Evolutionary conservation across 2,888 invertebrate species (phyloP).

Genomic region (Diarsia rubi): DNA sequence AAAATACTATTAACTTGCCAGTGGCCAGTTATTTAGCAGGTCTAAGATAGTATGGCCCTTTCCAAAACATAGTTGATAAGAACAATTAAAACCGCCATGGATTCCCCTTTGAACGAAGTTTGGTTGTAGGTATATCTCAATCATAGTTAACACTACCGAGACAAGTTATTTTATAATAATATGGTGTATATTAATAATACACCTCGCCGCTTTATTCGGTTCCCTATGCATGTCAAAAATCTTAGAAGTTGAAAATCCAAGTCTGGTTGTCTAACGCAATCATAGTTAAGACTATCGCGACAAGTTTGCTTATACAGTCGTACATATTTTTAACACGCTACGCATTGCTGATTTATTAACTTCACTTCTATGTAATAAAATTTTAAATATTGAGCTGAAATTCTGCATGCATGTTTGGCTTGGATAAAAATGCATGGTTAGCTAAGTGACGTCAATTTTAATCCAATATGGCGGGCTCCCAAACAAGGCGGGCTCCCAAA

Average conservation of each 20-base stretch:
- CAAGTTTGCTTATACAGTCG: not conserved
- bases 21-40: too few species aligned
- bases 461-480: not conserved
- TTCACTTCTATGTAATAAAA: not conserved
- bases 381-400: not conserved
- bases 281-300: too few species aligned
- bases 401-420: not conserved
- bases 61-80: not conserved
- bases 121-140: not conserved
- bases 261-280: too few species aligned
- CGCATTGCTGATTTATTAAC: not conserved
- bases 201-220: too few species aligned
- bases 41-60: too few species aligned
- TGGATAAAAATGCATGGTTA: not conserved
- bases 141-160: too few species aligned
- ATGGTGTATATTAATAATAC: too few species aligned
- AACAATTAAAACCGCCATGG: not conserved
- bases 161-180: too few species aligned
- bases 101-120: not conserved
- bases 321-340: not conserved
- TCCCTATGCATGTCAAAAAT: too few species aligned
- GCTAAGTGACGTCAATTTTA: not conserved
- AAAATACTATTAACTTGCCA: too few species aligned
- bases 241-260: too few species aligned
- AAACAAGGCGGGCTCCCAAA: too few species aligned